Percentiles rank a stretch among this genome's conserved stretches.
Evolutionary conservation across 2,797 vertebrate species (phyloP).

Genomic region (Cirrhinus molitorella): DNA sequence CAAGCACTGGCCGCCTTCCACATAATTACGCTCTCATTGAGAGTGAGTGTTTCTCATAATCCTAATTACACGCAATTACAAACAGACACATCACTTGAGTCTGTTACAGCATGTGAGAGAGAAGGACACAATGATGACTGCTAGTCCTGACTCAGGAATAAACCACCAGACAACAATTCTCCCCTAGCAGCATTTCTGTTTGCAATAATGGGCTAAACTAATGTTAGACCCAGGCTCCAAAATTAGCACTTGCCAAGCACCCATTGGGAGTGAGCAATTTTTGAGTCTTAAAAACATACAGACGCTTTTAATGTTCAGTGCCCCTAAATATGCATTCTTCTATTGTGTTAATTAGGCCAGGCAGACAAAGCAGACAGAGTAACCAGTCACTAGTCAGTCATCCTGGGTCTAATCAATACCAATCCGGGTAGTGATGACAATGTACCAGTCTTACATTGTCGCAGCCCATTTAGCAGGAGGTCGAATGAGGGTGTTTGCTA

Average conservation of each 20-base stretch:
- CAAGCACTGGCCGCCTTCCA: not conserved
- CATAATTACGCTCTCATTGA: conserved; percentile 16
- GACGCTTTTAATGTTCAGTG: not conserved
- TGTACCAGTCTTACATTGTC: conserved; percentile 45
- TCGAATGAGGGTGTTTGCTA: conserved; percentile 18
- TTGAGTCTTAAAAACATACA: not conserved
- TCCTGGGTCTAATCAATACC: conserved; percentile 56
- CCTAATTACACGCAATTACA: conserved; percentile 10
- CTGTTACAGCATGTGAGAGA: conserved; percentile 4
- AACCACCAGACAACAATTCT: not conserved
- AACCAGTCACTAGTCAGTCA: conserved; percentile 34
- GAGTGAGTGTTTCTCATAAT: conserved; percentile 31
- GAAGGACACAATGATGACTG: not conserved
- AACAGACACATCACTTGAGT: conserved; percentile 1
- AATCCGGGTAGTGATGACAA: conserved; percentile 32
- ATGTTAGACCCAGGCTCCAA: not conserved
- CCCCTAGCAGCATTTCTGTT: not conserved
- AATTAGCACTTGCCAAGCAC: not conserved
- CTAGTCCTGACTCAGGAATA: conserved; percentile 9
- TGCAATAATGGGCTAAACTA: conserved; percentile 9
- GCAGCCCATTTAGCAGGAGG: conserved; percentile 35
- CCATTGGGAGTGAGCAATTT: not conserved
- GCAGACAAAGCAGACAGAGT: conserved; percentile 37
- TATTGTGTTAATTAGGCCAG: not conserved
- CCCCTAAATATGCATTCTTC: not conserved